Conservation (phyloP, 37 sponge, comb jelly and placozoan species). For the Diacarnus erythraeanus region DNA sequence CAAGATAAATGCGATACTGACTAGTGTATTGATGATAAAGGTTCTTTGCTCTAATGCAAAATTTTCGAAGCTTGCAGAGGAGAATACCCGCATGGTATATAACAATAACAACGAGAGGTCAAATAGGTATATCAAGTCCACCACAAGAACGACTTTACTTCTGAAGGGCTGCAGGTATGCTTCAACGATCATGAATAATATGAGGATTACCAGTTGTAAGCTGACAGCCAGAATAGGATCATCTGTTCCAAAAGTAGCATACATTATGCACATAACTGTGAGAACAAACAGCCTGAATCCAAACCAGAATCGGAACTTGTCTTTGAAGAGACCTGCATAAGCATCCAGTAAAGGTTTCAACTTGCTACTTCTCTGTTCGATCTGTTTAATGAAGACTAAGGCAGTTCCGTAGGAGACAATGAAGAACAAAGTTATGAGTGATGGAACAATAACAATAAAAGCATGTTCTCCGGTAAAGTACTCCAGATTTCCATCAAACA, state of each 20-base stretch:
- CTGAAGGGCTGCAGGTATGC: conserved; percentile 39
- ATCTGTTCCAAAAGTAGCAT: conserved; percentile 6
- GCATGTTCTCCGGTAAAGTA: conserved; percentile 7
- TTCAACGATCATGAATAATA: conserved; percentile 13
- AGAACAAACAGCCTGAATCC: conserved; percentile 21
- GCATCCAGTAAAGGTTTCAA: conserved; percentile 37
- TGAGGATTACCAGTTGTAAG: conserved; percentile 7
- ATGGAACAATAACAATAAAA: conserved; percentile 8
- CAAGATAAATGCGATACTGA: background rate
- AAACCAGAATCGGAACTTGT: conserved; percentile 52
- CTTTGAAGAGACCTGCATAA: conserved; percentile 40
- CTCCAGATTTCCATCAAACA: conserved; percentile 28
- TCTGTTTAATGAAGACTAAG: conserved; percentile 7
- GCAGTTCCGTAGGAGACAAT: conserved; percentile 16
- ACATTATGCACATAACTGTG: conserved; percentile 8
- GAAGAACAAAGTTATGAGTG: conserved; percentile 6
- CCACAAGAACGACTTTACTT: background rate
- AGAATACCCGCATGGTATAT: background rate
- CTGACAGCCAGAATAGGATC: background rate
- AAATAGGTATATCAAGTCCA: conserved; percentile 35
- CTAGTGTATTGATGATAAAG: background rate
- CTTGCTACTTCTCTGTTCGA: background rate
- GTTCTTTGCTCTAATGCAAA: background rate
- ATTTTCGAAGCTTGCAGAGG: no score
- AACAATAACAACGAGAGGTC: background rate